Evolutionary conservation across 2,113 vertebrate species (phyloP), one percentile per base, ranked within the genome.

Genomic region (Stigmatopora argus): DNA sequence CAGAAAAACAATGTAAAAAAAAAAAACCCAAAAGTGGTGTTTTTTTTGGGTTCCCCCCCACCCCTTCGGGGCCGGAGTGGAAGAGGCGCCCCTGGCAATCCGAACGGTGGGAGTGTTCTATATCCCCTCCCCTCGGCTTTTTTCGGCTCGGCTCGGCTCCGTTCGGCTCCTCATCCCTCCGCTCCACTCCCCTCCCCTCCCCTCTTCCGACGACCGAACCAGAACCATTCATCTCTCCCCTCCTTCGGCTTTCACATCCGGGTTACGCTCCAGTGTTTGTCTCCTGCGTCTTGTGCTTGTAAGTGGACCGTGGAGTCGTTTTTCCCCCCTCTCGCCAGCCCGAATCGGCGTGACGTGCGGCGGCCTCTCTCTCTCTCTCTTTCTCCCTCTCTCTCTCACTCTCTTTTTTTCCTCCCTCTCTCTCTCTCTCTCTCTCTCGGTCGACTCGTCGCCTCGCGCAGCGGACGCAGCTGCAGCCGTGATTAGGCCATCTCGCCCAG

Each of bases 221-320:
- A 83, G 85, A 90, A 84, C 84, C 86, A 87, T 84, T 88, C 83
- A 80, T 85, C 75, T 86, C 87, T 87, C 89, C 85, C 87, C 89
- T 87, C 83, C 85, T 84, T 80, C 82, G 89, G 83, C 83, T 90
- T 90, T 91, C 89, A 92, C 90, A 92, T 92, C 91, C 91, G 91
- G 91, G 90, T 92, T 90, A 91, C 83, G 84, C 78, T 71, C 75
- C 80, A 85, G 81, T 83, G 78, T 84, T 75, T 82, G 80, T 81
- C 79, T 83, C 74, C 74, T 71, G 78, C 64, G 79, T 82, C 75
- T 78, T 31, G 26, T 31, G 26, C 26, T 71, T 79, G 81, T 74
- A 82, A 79, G 79, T 84, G 35, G 86, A 82, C 79, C 82, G 72
- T 70, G 82, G 71, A 65, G 84, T 62, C 19, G 70, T 81, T 83